Evolutionary conservation across 2,888 invertebrate genomes (phyloP), one percentile per base, ranked within the genome.

Genomic region (Scotopteryx bipunctaria): DNA sequence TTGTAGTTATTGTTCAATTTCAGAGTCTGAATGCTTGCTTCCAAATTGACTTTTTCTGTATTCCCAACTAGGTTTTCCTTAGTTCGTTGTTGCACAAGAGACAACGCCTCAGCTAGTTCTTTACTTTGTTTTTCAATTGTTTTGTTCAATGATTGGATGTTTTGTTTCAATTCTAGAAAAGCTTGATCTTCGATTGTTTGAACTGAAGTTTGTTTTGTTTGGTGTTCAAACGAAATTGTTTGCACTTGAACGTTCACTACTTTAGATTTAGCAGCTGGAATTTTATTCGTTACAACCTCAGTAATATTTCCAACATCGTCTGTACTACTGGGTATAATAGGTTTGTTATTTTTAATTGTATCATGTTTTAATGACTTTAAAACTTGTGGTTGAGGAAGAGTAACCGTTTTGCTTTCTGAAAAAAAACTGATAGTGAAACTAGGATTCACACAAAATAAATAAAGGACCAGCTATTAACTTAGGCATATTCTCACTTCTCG

Each of bases 351-450:
- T 8, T 45, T 46, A 8, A 31, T 55, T 54, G 61, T 61, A 32
- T 66, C 62, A 8, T 43, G 14, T 11, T 38, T 47, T n/a, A 61
- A 19, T 17, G 63, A 55, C 57, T 78, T 71, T 14, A 78, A 55
- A 35, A 79, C 51, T 70, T 76, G 67, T 6, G 84, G 81, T 59
- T 79, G 76, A 8, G 75, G 63, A 35, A 88, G 62, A 13, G 84
- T 84, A 17, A 85, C 67, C 9, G 89, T 89, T 62, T 65, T 64
- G 57, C 79, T 84, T 57, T 64, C 89, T 89, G 56, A 17, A 27
- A 33, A 15, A 15, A 32, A 0, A 44, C 59, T 48, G 50, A 27
- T 15, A 38, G n/a, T 8, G 8, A 38, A 9, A 38, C 15, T 1
- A 16, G 21, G 1, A 5, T 41, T 13, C 8, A 19, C 2, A 5